Conservation (phyloP, 1,140 invertebrate genomes). For the Chlorops oryzae region DNA sequence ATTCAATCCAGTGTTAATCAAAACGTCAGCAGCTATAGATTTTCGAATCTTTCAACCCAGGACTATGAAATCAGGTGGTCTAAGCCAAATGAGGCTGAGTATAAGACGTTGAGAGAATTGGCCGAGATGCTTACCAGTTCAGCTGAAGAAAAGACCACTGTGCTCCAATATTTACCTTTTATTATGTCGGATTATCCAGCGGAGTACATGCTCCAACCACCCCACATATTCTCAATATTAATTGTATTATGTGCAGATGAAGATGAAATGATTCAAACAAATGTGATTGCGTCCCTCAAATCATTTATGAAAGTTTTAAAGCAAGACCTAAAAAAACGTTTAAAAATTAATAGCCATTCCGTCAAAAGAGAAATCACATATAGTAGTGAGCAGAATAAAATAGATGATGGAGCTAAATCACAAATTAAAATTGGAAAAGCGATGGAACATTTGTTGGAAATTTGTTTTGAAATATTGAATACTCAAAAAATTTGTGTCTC, state of each 20-base stretch:
- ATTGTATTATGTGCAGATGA: constrained; percentile 15
- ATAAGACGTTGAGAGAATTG: constrained; percentile 23
- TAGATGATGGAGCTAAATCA: background rate
- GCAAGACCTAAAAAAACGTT: background rate
- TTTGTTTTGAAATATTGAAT: background rate
- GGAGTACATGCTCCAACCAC: constrained; percentile 36
- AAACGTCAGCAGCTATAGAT: background rate
- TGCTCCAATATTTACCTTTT: constrained; percentile 23
- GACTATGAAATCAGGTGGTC: constrained; percentile 33
- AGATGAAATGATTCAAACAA: background rate
- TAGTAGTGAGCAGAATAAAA: background rate
- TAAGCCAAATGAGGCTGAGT: constrained; percentile 19
- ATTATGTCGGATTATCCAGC: constrained; percentile 36
- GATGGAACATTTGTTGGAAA: background rate
- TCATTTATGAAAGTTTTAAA: background rate
- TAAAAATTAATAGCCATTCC: background rate
- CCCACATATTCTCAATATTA: constrained; percentile 27
- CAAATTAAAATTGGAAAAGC: constrained; percentile 5
- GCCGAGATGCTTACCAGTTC: constrained; percentile 15
- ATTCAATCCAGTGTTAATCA: background rate
- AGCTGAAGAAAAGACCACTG: constrained; percentile 19
- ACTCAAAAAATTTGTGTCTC: background rate
- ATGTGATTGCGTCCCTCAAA: background rate
- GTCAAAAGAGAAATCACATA: background rate
- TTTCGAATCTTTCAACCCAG: background rate